A percentile compares a stretch with the other conserved stretches of the same genome.
Evolutionary conservation across 2,797 vertebrate genomes (phyloP).

Genomic region (Mastacembelus armatus): DNA sequence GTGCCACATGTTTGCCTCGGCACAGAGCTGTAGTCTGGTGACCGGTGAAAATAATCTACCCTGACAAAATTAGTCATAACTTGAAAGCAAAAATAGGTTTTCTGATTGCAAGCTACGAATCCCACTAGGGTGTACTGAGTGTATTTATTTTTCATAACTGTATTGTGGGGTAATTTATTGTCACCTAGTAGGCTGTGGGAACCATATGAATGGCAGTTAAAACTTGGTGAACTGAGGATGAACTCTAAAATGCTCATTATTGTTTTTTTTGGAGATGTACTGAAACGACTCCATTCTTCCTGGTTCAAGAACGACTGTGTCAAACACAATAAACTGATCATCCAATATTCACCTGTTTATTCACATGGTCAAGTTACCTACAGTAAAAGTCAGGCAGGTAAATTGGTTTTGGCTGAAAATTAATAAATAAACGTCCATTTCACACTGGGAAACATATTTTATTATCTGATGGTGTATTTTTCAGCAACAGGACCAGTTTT

Average conservation of each 20-base stretch:
- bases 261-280: too few species aligned
- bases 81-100: constrained; percentile 11
- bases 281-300: constrained; percentile 3
- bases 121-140: background rate
- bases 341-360: background rate
- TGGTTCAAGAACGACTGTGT: background rate
- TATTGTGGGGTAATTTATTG: background rate
- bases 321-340: background rate
- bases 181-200: background rate
- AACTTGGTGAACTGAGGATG: constrained; percentile 12
- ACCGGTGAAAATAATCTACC: constrained; percentile 39
- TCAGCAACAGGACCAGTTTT: too few species aligned
- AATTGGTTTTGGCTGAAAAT: background rate
- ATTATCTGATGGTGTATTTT: too few species aligned
- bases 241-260: constrained; percentile 25
- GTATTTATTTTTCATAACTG: constrained; percentile 11
- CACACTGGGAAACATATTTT: too few species aligned
- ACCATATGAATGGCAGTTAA: background rate
- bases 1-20: constrained; percentile 34
- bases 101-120: constrained; percentile 19
- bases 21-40: constrained; percentile 39
- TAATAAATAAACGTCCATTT: background rate
- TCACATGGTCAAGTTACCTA: background rate
- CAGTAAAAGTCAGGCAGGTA: background rate
- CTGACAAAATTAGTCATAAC: constrained; percentile 38